Evolutionary conservation across 2,888 invertebrate genomes (phyloP).

Genomic region (Leucozona laternaria): DNA sequence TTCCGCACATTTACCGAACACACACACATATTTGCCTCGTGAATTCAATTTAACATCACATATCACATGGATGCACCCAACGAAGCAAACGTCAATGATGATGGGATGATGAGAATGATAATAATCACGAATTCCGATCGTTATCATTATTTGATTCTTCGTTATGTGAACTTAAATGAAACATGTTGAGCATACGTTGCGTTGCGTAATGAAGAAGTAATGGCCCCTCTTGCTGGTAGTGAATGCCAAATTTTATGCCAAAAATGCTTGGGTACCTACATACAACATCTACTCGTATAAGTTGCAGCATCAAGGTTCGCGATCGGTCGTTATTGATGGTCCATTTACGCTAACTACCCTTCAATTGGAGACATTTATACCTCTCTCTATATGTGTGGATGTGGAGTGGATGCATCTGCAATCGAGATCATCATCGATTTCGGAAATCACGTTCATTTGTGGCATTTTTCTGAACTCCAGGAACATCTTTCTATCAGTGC

Average conservation of each 20-base stretch:
- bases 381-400: constrained; percentile 40
- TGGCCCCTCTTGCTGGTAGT: constrained; percentile 19
- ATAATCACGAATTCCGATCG: constrained; percentile 63
- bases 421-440: constrained; percentile 70
- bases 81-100: constrained; percentile 33
- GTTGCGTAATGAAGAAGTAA: constrained; percentile 42
- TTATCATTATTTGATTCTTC: constrained; percentile 73
- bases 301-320: constrained; percentile 35
- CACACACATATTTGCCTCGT: constrained; percentile 1
- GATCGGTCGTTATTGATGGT: constrained; percentile 69
- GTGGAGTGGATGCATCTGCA: constrained; percentile 57
- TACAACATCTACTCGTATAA: background rate
- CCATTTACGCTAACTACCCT: constrained; percentile 74
- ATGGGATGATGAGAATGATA: constrained; percentile 39
- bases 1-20: constrained; percentile 39
- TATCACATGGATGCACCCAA: constrained; percentile 37
- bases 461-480: constrained; percentile 47
- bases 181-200: constrained; percentile 25
- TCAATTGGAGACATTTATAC: constrained; percentile 71
- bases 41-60: constrained; percentile 37
- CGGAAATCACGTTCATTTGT: constrained; percentile 72
- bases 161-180: constrained; percentile 39
- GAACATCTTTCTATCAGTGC: constrained; percentile 51
- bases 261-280: constrained; percentile 56
- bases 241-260: constrained; percentile 52